These are phyloP conservation scores for Plodia interpunctella DNA, from an alignment of 1,140 invertebrate genomes.

Conservation along the genomic window DNA sequence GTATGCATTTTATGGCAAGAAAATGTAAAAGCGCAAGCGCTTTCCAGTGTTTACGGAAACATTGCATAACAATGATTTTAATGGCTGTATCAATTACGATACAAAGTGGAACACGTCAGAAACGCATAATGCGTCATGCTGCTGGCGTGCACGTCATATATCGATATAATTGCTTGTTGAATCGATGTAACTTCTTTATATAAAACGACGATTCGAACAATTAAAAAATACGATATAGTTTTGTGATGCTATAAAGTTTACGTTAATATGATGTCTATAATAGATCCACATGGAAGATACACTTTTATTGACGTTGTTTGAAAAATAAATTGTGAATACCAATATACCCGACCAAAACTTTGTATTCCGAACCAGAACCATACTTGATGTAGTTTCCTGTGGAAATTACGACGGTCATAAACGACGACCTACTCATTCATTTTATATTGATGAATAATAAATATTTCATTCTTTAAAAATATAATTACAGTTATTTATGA, in stretches of 20 bases:
- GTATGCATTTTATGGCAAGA: not conserved
- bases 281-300: too few relatives aligned
- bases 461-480: too few relatives aligned
- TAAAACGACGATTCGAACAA: not conserved
- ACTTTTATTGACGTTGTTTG: conserved; percentile 8
- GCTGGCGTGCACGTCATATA: conserved; percentile 21
- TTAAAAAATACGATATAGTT: not conserved
- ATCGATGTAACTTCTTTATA: not conserved
- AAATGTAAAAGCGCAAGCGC: not conserved
- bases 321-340: conserved; percentile 9
- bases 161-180: conserved; percentile 31
- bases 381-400: not conserved
- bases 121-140: conserved; percentile 24
- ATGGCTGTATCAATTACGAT: not conserved
- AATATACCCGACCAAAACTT: conserved; percentile 2
- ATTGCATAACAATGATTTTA: conserved; percentile 5
- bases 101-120: conserved; percentile 7
- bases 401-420: not conserved
- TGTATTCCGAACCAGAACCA: not conserved
- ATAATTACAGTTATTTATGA: too few relatives aligned
- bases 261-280: too few relatives aligned
- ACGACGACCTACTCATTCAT: not conserved
- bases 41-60: not conserved
- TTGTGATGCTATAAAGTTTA: too few relatives aligned
- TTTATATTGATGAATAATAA: not conserved